Percentiles rank a stretch among this genome's conserved stretches.
Conservation (phyloP, 2,797 vertebrate genomes). For the Mormyrops attenuatus region DNA sequence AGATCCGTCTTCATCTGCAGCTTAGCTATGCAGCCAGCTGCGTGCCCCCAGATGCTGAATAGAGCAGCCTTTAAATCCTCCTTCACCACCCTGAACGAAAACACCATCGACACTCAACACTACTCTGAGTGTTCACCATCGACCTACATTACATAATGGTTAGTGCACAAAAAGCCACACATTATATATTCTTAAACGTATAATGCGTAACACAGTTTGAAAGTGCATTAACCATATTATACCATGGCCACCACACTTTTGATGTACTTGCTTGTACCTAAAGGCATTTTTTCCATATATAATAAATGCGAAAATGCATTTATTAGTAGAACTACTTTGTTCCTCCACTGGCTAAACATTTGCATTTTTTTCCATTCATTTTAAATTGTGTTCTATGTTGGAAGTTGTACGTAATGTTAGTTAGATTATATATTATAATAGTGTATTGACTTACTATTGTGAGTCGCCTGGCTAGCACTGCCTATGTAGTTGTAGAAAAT, state of each 20-base stretch:
- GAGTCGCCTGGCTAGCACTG: not conserved
- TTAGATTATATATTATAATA: not conserved
- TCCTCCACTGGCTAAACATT: not conserved
- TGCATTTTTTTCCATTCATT: not conserved
- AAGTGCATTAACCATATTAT: not conserved
- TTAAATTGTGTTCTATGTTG: not conserved
- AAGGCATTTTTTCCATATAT: not conserved
- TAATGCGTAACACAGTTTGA: not conserved
- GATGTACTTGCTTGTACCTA: not conserved
- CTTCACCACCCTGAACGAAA: not conserved
- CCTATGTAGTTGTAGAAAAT: not conserved
- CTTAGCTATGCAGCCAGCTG: conserved; percentile 23
- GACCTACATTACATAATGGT: not conserved
- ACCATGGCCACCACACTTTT: not conserved
- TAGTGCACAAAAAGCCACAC: not conserved
- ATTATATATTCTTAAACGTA: not conserved
- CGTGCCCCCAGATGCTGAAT: not conserved
- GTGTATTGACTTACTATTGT: not conserved
- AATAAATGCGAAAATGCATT: not conserved
- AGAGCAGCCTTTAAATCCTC: not conserved
- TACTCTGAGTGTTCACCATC: not conserved
- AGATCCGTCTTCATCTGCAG: not conserved
- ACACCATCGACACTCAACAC: not conserved
- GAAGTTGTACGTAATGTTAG: not conserved
- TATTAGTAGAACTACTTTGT: not conserved